Percentiles rank a stretch among this genome's conserved stretches.
Conservation (phyloP, 2,888 invertebrate species). For the Syritta pipiens region DNA sequence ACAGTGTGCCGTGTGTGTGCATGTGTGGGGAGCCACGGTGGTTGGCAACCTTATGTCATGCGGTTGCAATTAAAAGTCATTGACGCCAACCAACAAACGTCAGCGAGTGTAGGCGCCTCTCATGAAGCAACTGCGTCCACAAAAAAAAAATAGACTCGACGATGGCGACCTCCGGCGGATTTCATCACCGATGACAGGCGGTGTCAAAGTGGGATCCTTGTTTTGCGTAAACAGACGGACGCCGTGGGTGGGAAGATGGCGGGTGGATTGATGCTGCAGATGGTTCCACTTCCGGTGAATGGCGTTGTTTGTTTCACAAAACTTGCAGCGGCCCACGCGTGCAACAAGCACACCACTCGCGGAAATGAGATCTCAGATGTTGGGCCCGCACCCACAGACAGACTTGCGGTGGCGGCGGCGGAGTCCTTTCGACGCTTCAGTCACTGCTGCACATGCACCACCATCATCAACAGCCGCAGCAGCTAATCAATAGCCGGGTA, state of each 20-base stretch:
- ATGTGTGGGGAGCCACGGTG: constrained; percentile 8
- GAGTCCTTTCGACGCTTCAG: constrained; percentile 30
- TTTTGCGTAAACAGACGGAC: constrained; percentile 12
- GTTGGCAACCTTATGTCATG: constrained; percentile 46
- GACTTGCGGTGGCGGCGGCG: neutral
- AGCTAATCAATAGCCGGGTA: neutral
- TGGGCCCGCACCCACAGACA: constrained; percentile 25
- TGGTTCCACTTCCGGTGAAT: constrained; percentile 56
- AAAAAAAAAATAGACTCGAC: too few relatives aligned
- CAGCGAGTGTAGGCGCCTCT: constrained; percentile 28
- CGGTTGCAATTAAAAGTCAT: constrained; percentile 68
- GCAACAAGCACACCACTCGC: constrained; percentile 51
- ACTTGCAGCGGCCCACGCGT: constrained; percentile 47
- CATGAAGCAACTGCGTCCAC: too few relatives aligned
- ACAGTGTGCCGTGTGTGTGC: constrained; percentile 28
- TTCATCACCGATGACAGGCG: constrained; percentile 18
- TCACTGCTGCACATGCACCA: constrained; percentile 27
- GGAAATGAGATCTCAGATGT: constrained; percentile 61
- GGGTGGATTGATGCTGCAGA: constrained; percentile 10
- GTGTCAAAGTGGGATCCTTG: constrained; percentile 39
- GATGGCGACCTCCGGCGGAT: neutral
- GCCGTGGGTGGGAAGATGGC: neutral
- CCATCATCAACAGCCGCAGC: neutral
- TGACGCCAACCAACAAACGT: constrained; percentile 46
- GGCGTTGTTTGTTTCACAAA: constrained; percentile 16